Percentiles rank a stretch among this genome's conserved stretches.
These are phyloP conservation scores for Athetis lepigone DNA, from an alignment of 2,888 invertebrate species.

Conservation along the genomic window DNA sequence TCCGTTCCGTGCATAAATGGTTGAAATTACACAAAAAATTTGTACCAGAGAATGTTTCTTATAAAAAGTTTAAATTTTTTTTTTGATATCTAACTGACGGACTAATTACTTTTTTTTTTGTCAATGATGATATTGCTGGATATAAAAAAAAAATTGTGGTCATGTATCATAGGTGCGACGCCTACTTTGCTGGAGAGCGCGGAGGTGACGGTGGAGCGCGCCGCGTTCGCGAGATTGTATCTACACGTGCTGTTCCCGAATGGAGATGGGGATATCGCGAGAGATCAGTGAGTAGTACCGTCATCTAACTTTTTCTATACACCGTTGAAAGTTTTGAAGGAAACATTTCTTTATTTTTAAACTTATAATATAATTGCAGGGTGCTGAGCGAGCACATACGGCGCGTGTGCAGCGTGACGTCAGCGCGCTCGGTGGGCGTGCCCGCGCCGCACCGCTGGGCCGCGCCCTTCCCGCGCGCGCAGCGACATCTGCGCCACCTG, in stretches of 20 bases:
- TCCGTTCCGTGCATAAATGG: too few relatives aligned
- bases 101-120: too few relatives aligned
- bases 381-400: slow-evolving; percentile 97
- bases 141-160: too few relatives aligned
- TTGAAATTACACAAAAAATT: too few relatives aligned
- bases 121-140: too few relatives aligned
- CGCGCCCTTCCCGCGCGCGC: slow-evolving; percentile 98
- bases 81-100: too few relatives aligned
- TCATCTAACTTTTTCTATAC: too few relatives aligned
- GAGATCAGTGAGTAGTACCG: slow-evolving; percentile 97
- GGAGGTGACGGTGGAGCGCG: slow-evolving; percentile 96
- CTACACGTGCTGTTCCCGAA: slow-evolving; percentile 98
- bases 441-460: slow-evolving; percentile 93
- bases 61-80: too few relatives aligned
- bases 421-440: slow-evolving; percentile 86
- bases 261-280: slow-evolving; percentile 97
- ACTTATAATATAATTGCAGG: too few relatives aligned
- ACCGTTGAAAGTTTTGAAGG: too few relatives aligned
- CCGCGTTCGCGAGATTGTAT: slow-evolving; percentile 97
- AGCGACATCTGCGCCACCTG: slow-evolving; percentile 96
- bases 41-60: too few relatives aligned
- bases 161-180: slow-evolving; percentile 91
- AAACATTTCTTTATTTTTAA: too few relatives aligned
- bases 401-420: slow-evolving; percentile 39
- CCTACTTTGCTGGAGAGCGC: slow-evolving; percentile 94